Percentiles rank a stretch among this genome's conserved stretches.
Evolutionary conservation across 2,888 invertebrate genomes (phyloP).

Genomic region (Orchesellides sinensis): DNA sequence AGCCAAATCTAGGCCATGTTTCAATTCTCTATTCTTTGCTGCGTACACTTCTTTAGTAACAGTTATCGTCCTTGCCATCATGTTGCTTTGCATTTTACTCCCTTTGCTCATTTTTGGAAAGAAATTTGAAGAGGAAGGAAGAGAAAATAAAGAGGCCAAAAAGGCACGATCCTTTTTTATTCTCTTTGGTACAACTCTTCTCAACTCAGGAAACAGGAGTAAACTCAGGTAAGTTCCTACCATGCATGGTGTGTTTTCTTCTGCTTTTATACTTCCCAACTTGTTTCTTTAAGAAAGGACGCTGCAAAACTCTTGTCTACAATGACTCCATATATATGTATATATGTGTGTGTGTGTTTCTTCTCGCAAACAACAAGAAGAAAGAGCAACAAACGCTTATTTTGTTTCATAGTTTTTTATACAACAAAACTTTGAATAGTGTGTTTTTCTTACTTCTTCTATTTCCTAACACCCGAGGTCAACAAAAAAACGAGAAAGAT

Average conservation of each 20-base stretch:
- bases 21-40: background rate
- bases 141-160: slow-evolving; percentile 19
- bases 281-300: background rate
- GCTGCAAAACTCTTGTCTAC: background rate
- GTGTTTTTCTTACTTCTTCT: too few species aligned
- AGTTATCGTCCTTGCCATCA: background rate
- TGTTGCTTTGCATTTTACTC: background rate
- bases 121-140: background rate
- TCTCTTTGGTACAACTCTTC: background rate
- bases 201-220: background rate
- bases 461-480: background rate
- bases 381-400: background rate
- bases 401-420: background rate
- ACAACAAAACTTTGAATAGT: background rate
- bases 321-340: too few species aligned
- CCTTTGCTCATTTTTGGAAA: background rate
- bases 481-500: background rate
- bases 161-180: background rate
- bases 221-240: background rate
- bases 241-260: background rate
- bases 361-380: too few species aligned
- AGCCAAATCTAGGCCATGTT: background rate
- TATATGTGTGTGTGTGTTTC: background rate
- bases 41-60: background rate
- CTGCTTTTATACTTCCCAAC: background rate